Evolutionary conservation across 30 jellyfish, hydroid and myxozoan genomes (phyloP).

Genomic region (Aurelia aurita): DNA sequence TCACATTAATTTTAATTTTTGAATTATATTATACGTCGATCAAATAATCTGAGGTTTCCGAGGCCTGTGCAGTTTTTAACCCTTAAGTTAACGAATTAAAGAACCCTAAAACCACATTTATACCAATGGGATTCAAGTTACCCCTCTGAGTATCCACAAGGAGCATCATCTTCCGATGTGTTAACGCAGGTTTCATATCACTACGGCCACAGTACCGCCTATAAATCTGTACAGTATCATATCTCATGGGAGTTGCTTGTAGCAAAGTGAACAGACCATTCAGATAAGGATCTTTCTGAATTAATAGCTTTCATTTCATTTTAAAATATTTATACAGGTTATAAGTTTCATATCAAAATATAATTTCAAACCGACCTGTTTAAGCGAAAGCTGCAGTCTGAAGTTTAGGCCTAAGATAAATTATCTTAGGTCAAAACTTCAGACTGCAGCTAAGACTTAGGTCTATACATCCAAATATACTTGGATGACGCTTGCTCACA

Average conservation of each 20-base stretch:
- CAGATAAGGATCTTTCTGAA: slow-evolving; percentile 1
- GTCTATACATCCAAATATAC: too few relatives aligned
- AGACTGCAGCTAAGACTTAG: too few relatives aligned
- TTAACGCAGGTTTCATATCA: slow-evolving; percentile 2
- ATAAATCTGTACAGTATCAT: neutral
- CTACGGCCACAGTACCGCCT: slow-evolving; percentile 55
- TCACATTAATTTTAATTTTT: neutral
- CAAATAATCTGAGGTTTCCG: neutral
- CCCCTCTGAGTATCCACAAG: neutral
- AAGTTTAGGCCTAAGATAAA: too few relatives aligned
- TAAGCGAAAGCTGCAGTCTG: too few relatives aligned
- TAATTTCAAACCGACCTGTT: too few relatives aligned
- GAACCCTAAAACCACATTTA: neutral
- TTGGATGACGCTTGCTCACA: too few relatives aligned
- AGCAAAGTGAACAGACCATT: neutral
- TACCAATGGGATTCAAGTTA: neutral
- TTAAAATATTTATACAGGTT: too few relatives aligned
- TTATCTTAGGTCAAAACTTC: too few relatives aligned
- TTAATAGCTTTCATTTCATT: too few relatives aligned
- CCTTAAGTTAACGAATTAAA: neutral
- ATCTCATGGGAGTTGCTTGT: too few relatives aligned
- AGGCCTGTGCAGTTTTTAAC: neutral
- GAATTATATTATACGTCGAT: neutral
- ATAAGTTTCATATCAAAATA: too few relatives aligned
- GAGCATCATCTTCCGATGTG: slow-evolving; percentile 19